Base-by-base conservation (phyloP, 2,113 vertebrate genomes). In the Strix aluco region DNA sequence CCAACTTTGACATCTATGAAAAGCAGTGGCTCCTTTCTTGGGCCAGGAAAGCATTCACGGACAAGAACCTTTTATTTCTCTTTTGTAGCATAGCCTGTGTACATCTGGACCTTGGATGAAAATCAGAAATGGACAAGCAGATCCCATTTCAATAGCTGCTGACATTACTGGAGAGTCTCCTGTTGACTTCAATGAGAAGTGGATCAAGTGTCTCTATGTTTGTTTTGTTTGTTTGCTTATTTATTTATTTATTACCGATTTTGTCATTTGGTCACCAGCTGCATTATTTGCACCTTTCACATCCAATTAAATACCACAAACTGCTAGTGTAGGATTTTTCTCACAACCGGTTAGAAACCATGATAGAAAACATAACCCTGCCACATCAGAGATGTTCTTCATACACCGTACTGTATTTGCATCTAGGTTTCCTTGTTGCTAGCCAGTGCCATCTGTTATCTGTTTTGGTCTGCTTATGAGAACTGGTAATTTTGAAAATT, bases 381-480 rank as follows among this genome's bases (percentile, higher is more conserved):
- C 77, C 83, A 85, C 88, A 96, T 92, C 91, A 85, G 86, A 94
- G 83, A 88, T 0, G 6, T 80, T 89, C 95, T 77, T 86, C 52
- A 22, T 91, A 62, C 58, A 88, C 54, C 1, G 8, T 70, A 85
- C 30, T 44, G 44, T n/a, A 96, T 95, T 96, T 94, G 94, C 88
- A 95, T 96, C 75, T 94, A 96, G 55, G 86, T 96, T 96, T 97
- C 87, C 91, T 90, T 96, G 90, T 38, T 86, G 62, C 67, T 90
- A 92, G 83, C 74, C 78, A 83, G 58, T 94, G 67, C 85, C 93
- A 96, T 96, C 93, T 97, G 96, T 93, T 95, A 96, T 86, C 96
- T 96, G 92, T 95, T 96, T 97, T 94, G 94, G 65, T 79, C 92
- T 88, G 74, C 71, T 85, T 93, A 87, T 75, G 61, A 91, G 71